Evolutionary conservation across 37 sponge, comb jelly and placozoan species (phyloP).

Genomic region (Beroe forskalii): DNA sequence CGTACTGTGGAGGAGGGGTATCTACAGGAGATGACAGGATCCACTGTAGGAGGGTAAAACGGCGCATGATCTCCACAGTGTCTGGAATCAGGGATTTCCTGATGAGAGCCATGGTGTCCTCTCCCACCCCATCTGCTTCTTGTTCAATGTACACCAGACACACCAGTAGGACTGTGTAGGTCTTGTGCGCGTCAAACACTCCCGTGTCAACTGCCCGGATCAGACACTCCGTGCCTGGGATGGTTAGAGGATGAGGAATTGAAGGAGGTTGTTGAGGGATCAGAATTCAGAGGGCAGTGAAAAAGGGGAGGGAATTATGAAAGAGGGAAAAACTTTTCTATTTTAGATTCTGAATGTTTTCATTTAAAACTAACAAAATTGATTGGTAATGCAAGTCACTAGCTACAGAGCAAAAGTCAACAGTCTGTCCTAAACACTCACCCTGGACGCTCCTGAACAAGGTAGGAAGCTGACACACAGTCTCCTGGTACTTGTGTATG

Average conservation of each 20-base stretch:
- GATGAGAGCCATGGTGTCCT: constrained; percentile 3
- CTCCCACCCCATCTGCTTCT: neutral
- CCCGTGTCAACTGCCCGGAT: constrained; percentile 61
- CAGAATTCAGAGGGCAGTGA: neutral
- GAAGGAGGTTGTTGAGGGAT: neutral
- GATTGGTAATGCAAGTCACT: no score
- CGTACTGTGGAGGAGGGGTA: neutral
- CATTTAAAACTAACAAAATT: no score
- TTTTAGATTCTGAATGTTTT: no score
- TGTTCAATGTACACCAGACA: constrained; percentile 61
- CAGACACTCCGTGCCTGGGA: constrained; percentile 40
- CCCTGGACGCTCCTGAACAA: constrained; percentile 40
- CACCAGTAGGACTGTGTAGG: constrained; percentile 30
- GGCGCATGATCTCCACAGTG: neutral
- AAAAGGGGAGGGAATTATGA: no score
- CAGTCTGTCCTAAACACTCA: no score
- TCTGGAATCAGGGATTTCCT: neutral
- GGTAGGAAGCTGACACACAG: constrained; percentile 21
- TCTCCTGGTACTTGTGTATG: constrained; percentile 4
- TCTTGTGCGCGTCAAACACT: constrained; percentile 65
- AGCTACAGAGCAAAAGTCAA: no score
- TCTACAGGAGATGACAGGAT: constrained; percentile 25
- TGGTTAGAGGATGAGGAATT: neutral
- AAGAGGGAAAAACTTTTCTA: no score
- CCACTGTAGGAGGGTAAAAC: constrained; percentile 52